These are phyloP conservation scores for Sarcophaga rosellei DNA, from an alignment of 2,888 invertebrate species.

Conservation along the genomic window DNA sequence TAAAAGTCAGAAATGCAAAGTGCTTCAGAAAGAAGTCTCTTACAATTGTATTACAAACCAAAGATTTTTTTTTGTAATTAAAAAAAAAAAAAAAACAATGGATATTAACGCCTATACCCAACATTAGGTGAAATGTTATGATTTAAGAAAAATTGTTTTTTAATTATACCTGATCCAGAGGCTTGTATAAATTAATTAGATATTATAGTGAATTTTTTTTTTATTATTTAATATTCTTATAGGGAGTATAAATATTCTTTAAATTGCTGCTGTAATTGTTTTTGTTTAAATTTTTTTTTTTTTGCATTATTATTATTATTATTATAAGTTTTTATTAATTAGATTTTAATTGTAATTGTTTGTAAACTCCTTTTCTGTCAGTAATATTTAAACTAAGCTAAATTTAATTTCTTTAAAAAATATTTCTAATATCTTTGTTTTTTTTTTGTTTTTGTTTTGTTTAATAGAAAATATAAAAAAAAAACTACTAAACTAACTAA, in stretches of 20 bases:
- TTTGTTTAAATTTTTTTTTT: constrained; percentile 32
- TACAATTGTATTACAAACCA: no score
- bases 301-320: constrained; percentile 2
- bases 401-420: constrained; percentile 58
- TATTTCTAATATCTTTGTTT: constrained; percentile 56
- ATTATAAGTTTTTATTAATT: constrained; percentile 14
- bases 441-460: background rate
- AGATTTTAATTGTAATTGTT: constrained; percentile 48
- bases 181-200: no score
- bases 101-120: no score
- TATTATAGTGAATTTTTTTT: no score
- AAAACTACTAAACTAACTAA: constrained; percentile 73
- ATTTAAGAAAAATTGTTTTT: no score
- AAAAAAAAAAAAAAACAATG: no score
- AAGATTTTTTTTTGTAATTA: no score
- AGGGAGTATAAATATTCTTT: constrained; percentile 47
- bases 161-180: no score
- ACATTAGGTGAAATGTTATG: no score
- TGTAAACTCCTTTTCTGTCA: constrained; percentile 47
- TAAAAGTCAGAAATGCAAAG: no score
- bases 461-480: constrained; percentile 66
- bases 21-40: no score
- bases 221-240: constrained; percentile 18
- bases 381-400: constrained; percentile 27
- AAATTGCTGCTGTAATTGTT: constrained; percentile 63